Base-by-base conservation (phyloP, 1,140 invertebrate genomes). In the Eciton burchellii region DNA sequence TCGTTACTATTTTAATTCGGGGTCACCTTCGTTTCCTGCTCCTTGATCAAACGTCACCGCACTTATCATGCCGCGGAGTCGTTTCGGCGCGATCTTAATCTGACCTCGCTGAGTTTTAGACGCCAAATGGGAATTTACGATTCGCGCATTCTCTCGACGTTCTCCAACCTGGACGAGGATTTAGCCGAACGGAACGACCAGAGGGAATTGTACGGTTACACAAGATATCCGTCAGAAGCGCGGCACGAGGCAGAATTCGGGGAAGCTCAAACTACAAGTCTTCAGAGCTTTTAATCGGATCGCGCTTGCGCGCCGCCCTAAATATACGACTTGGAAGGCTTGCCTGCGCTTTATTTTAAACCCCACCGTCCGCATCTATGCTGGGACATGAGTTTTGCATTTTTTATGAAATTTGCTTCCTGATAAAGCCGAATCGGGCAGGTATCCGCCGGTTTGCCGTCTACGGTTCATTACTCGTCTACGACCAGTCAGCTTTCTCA, bases 241-340 rank as follows among this genome's bases (percentile, higher is more conserved):
- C 63, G 82, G 24, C 49, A 41, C 57, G 59, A 79, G 74, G 12
- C 47, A 41, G 66, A 81, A 87, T 84, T 87, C 66, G 77, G 26
- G 56, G 29, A 88, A 57, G 60, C 83, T 74, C 52, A 83, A 81
- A 59, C 83, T 84, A 72, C 81, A 88, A 83, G 83, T 85, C 86
- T 88, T 88, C 83, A 35, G 86, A 56, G 60, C 59, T 74, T 76
- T 85, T 72, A 90, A 91, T 90, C 85, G 86, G 77, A 92, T 92
- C 86, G 89, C 92, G 92, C 91, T 83, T 89, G 91, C 91, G 92
- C 91, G 87, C 59, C 84, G 84, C 56, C 84, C 91, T 92, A 93
- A 93, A 93, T 93, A 92, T 92, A 92, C 83, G 81, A 88, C 88
- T 86, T 82, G 83, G 84, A 87, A 90, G 90, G 89, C 88, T 91